Base-by-base conservation (phyloP, 2,113 vertebrate genomes). In the Lophius piscatorius region DNA sequence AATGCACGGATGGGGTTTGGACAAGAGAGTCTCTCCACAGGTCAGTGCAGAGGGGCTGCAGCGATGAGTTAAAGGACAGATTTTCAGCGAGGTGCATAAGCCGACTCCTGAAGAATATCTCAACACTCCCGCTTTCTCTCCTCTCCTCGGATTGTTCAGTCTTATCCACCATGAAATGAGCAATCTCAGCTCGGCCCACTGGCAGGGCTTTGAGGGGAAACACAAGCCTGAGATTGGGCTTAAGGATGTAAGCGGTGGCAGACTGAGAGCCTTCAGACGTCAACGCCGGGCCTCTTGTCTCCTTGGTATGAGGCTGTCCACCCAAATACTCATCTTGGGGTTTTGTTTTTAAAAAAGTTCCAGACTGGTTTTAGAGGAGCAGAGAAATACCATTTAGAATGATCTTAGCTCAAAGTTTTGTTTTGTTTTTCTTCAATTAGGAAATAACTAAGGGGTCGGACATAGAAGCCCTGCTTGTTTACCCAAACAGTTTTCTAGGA, bases 81-180 rank as follows among this genome's bases (percentile, higher is more conserved):
- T 80, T 63, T n/a, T 80, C 34, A 62, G 77, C 83, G 77, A 41
- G 67, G 66, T 72, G 76, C 57, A 57, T 84, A 81, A 72, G 76
- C 75, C 11, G 17, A 28, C 75, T 79, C 63, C 68, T 64, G 52
- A 78, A 63, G 62, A 57, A 55, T 65, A 38, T 40, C 80, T 80
- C 76, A 65, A 65, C 74, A 22, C 74, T 36, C 54, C 16, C n/a
- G n/a, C n/a, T n/a, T n/a, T n/a, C 45, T 42, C 45, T 39, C 63
- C 36, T 36, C 58, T 73, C 49, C 61, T 52, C 22, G 65, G 67
- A 74, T 80, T 84, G 73, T 78, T 81, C 75, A 41, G 42, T 70
- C 80, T 75, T 61, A 76, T 84, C 33, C 72, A 78, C 84, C 70
- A 80, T 86, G 84, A 87, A 87, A 83, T 87, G 71, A 88, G 83